Evolutionary conservation across 2,888 invertebrate genomes (phyloP), one percentile per base, ranked within the genome.

Genomic region (Diabrotica balteata): DNA sequence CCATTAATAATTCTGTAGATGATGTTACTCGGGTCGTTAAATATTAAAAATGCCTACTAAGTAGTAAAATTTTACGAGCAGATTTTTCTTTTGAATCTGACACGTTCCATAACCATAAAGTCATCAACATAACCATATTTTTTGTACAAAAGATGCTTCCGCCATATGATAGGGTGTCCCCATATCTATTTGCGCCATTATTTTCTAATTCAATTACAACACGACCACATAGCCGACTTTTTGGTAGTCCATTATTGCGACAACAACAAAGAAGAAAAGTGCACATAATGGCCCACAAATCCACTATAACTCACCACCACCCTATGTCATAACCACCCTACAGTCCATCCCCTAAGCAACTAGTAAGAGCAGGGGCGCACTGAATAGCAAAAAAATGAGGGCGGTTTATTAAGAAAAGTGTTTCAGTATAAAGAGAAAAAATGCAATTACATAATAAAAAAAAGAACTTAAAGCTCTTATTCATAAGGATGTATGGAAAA

Each of bases 251-350:
- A 59, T 67, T 67, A 67, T 67, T 43, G 50, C 63, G 50, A 43
- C 54, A 52, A 10, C 32, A 50, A 43, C 55, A 58, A 67, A 67
- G 63, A 54, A 52, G 54, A 63, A 67, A 67, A 63, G 50, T 67
- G 67, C 67, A 67, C 59, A 63, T 67, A 67, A 67, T 67, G 59
- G 63, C 61, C 44, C 67, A 54, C 61, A 67, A 67, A 54, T 59
- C 59, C 45, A 59, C 67, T 50, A 75, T 70, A 67, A 70, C 59
- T 70, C 64, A 70, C 59, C 58, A 70, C 59, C 58, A 61, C 67
- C 64, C 66, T 47, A 55, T 61, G 60, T 67, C 64, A 58, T 55
- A 52, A 45, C 58, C 64, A 67, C 64, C 70, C 55, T 59, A 59
- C 45, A 55, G 50, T 43, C 45, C 47, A 54, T 53, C 62, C 70